Conservation (phyloP, 2,888 invertebrate species). For the Villa cingulata region DNA sequence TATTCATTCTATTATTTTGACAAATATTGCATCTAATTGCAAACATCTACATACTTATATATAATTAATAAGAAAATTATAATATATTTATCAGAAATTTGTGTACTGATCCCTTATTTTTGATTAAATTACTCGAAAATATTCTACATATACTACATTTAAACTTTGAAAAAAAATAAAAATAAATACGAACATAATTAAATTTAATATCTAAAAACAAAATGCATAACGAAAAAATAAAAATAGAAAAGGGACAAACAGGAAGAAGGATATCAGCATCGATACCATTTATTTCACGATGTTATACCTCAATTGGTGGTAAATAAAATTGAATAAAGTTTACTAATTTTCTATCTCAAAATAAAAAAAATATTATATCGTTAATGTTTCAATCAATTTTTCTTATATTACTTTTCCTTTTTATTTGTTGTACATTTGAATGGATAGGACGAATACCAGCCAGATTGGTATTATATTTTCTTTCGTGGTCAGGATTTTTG, state of each 20-base stretch:
- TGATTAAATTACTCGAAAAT: no score
- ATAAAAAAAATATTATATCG: not conserved
- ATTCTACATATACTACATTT: no score
- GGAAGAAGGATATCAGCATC: no score
- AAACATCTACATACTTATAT: no score
- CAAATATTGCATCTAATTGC: no score
- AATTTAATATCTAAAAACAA: not conserved
- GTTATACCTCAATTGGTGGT: not conserved
- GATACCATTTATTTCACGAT: not conserved
- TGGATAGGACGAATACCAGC: slow-evolving; percentile 45
- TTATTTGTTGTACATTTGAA: not conserved
- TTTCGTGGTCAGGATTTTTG: slow-evolving; percentile 58
- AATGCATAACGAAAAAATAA: not conserved
- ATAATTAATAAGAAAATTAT: no score
- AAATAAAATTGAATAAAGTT: not conserved
- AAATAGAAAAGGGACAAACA: not conserved
- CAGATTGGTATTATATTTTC: slow-evolving; percentile 52
- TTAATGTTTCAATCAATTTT: not conserved
- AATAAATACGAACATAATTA: no score
- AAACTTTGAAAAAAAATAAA: no score
- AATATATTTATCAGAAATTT: no score
- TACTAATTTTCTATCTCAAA: not conserved
- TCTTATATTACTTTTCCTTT: not conserved
- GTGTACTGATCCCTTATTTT: no score
- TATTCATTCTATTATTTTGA: no score